Base-by-base conservation (phyloP, 2,888 invertebrate genomes). In the Philonicus albiceps region DNA sequence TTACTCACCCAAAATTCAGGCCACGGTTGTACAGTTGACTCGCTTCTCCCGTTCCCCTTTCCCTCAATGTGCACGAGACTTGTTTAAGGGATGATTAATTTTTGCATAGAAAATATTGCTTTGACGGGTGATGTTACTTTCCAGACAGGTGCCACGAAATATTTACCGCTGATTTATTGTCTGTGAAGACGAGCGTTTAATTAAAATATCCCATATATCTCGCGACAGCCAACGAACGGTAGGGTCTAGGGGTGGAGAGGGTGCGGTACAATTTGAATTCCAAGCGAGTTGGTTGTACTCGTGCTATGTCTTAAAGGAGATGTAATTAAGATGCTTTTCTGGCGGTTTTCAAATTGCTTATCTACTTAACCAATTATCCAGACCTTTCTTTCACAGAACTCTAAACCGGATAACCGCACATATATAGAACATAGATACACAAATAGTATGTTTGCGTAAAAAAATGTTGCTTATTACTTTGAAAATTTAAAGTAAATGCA, bases 81-180 rank as follows among this genome's bases (percentile, higher is more conserved):
- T 84, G 84, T 73, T 84, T 84, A 37, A 84, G 73, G 73, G 73
- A 84, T 84, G 84, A 84, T 84, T 84, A 84, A 84, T 84, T 84
- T 84, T 84, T 84, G 27, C 84, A 84, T 73, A 73, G 84, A 84
- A 84, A 84, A 84, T 84, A 84, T 84, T 84, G 72, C 37, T 73
- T 43, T 84, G 84, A 84, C 84, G 84, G 72, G 72, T 72, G 27
- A 30, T 72, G 53, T 22, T 73, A 49, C 64, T 84, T 72, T 83
- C 11, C 34, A 84, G 84, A 49, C 84, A 84, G 72, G 73, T 84
- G 84, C 73, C 84, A 84, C 27, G 73, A 84, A 73, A 84, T 73
- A 73, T 73, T 84, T 73, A 73, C 73, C 72, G 64, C 83, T 84
- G 84, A 84, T 84, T 84, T 84, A 84, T 84, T 72, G 72, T 43